Base-by-base conservation (phyloP, 2,888 invertebrate species). In the Drosophila lutescens region DNA sequence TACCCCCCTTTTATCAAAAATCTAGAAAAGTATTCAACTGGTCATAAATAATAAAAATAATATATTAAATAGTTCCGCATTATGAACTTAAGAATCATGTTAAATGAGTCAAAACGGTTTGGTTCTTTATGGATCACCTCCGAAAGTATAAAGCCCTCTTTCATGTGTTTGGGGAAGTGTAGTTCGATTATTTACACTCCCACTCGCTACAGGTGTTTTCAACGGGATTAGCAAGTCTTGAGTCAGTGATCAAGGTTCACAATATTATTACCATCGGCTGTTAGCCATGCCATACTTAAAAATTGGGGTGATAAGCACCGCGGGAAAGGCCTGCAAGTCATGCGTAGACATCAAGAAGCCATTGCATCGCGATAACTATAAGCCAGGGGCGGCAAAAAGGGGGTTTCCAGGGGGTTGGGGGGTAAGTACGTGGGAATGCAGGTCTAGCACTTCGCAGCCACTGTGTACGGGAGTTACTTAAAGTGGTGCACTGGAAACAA, bases 331-430 rank as follows among this genome's bases (percentile, higher is more conserved):
- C 34, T 44, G 54, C 30, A 54, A 46, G 67, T 66, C 65, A 66
- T 66, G 44, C 38, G 23, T 13, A 46, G 46, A 66, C 67, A 46
- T 46, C 67, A 55, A 46, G 67, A 67, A 66, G 54, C 38, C 66
- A 15, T 36, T 66, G 54, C 65, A 46, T 44, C 20, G 43, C 36
- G 54, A 54, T 65, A 66, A n/a, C 17, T 47, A 47, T 61, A 62
- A 62, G 61, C 10, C 5, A 15, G 15, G 3, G n/a, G 15, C 15
- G 30, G 5, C n/a, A 2, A 6, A 30, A 15, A 12, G 23, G 15
- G 26, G 15, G 15, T 20, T n/a, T 20, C 23, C 10, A 20, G 20
- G 13, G 20, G 13, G n/a, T 13, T n/a, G 36, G 10, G 17, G 36
- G 12, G 9, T 12, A n/a, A 32, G 23, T 60, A 36, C 44, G n/a